Percentiles rank a stretch among this genome's conserved stretches.
Evolutionary conservation across 1,140 invertebrate genomes (phyloP).

Genomic region (Drosophila guanche): DNA sequence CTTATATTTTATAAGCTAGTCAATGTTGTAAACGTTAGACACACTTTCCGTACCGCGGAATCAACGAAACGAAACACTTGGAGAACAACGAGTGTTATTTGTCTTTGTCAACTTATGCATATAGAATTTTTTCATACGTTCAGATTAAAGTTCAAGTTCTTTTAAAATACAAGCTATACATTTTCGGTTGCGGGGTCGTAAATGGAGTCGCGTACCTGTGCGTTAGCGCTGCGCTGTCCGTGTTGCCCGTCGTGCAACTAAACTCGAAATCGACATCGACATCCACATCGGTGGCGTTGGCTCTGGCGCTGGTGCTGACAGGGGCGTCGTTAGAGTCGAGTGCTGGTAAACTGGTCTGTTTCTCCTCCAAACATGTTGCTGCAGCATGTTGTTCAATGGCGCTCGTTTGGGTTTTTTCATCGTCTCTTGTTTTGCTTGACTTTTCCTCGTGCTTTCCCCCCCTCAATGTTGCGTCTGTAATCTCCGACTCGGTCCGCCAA

Average conservation of each 20-base stretch:
- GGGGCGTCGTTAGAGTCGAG: constrained; percentile 9
- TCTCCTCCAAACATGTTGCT: constrained; percentile 62
- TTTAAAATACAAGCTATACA: constrained; percentile 11
- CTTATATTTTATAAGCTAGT: background rate
- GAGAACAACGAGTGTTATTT: constrained; percentile 33
- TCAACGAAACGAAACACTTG: too few species aligned
- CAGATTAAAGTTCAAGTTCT: constrained; percentile 22
- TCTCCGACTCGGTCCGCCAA: background rate
- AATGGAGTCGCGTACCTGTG: constrained; percentile 72
- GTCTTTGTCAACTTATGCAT: background rate
- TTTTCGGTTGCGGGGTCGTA: constrained; percentile 1
- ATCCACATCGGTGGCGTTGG: constrained; percentile 32
- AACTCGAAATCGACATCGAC: constrained; percentile 52
- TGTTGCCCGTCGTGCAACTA: constrained; percentile 81
- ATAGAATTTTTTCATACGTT: constrained; percentile 2
- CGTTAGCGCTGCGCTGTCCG: constrained; percentile 70
- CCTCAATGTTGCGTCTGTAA: constrained; percentile 33
- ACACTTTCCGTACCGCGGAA: background rate
- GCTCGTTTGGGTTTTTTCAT: constrained; percentile 11
- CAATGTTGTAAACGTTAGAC: background rate
- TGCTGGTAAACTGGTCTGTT: constrained; percentile 48
- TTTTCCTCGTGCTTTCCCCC: constrained; percentile 46
- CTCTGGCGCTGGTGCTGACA: constrained; percentile 13
- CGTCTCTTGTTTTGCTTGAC: constrained; percentile 68
- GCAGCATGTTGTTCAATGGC: constrained; percentile 42